Conservation (phyloP, 2,888 invertebrate species). For the Acanthosepion pharaonis region DNA sequence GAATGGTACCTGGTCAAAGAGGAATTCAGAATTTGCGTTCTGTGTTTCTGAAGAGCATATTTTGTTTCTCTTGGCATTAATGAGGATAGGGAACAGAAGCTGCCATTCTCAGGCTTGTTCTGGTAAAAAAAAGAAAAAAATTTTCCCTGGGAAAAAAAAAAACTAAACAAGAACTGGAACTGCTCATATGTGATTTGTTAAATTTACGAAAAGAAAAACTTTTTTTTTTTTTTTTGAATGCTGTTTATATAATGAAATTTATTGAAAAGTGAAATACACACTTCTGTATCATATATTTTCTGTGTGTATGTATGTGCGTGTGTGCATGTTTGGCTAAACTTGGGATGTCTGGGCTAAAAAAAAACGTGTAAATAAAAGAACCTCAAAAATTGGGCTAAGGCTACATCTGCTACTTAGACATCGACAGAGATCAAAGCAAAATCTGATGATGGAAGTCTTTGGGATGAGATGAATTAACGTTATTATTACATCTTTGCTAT, state of each 20-base stretch:
- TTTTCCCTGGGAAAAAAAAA: background rate
- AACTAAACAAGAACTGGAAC: background rate
- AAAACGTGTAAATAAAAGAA: too few relatives aligned
- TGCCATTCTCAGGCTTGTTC: background rate
- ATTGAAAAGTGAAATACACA: constrained; percentile 33
- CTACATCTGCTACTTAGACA: too few relatives aligned
- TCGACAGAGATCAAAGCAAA: too few relatives aligned
- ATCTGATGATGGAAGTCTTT: too few relatives aligned
- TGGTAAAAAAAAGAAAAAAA: background rate
- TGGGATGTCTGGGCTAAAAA: too few relatives aligned
- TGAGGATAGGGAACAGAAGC: background rate
- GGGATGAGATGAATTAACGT: too few relatives aligned
- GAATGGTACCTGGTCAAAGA: background rate
- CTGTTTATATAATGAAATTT: constrained; percentile 23
- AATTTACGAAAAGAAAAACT: background rate
- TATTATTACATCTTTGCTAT: too few relatives aligned
- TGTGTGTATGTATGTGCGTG: background rate
- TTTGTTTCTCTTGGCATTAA: background rate
- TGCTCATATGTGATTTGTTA: background rate
- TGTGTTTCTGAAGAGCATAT: background rate
- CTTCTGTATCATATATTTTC: background rate
- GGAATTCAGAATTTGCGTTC: background rate
- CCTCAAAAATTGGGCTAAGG: too few relatives aligned
- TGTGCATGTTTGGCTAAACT: too few relatives aligned
- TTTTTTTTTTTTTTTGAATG: background rate